phyloP scores from a whole-genome alignment of 2,113 vertebrate genomes.

The Tympanuchus pallidicinctus region DNA sequence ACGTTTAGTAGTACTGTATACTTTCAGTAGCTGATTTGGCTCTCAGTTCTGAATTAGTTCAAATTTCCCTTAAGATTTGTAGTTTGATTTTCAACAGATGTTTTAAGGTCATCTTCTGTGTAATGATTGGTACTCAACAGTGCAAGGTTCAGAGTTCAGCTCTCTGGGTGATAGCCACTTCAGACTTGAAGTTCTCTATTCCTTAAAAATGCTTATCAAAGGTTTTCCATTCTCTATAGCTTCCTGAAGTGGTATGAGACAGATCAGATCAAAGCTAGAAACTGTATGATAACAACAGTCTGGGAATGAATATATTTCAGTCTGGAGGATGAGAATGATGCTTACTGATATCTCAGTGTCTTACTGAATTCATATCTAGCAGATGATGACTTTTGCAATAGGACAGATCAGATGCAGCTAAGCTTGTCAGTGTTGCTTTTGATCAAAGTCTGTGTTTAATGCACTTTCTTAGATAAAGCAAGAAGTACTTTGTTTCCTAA shows the following conservation, averaged over 20 bases:
- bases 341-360: not conserved
- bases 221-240: not conserved
- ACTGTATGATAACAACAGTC: not conserved
- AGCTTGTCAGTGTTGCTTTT: not conserved
- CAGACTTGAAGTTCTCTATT: not conserved
- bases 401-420: not conserved
- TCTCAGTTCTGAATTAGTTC: not conserved
- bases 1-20: not conserved
- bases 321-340: not conserved
- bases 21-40: conserved; percentile 46
- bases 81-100: conserved; percentile 47
- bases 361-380: not conserved
- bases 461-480: not conserved
- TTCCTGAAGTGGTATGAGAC: not conserved
- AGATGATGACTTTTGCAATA: not conserved
- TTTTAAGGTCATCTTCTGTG: not conserved
- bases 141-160: conserved; percentile 10
- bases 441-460: not conserved
- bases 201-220: not conserved
- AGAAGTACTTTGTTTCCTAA: not conserved
- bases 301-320: not conserved
- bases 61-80: not conserved
- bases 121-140: not conserved
- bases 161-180: not conserved
- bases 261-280: not conserved